phyloP scores from a whole-genome alignment of 2,797 vertebrate species.

The Pitangus sulphuratus region DNA sequence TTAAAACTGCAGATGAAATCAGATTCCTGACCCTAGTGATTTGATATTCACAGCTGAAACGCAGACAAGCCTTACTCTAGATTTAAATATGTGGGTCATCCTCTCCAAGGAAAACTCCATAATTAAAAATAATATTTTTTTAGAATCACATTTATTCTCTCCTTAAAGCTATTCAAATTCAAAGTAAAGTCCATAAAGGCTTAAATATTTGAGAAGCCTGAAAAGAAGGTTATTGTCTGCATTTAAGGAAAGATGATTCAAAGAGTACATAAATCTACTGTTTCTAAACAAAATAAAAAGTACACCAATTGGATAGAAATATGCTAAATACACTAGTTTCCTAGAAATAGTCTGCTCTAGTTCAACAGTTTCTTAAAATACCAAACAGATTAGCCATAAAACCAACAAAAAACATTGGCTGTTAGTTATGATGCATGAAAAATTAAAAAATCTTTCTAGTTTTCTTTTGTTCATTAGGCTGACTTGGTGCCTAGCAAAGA shows the following conservation, averaged over 20 bases:
- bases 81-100: constrained; percentile 10
- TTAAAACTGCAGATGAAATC: constrained; percentile 9
- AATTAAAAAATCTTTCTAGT: background rate
- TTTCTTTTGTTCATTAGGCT: background rate
- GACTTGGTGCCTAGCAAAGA: background rate
- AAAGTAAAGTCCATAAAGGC: background rate
- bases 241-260: background rate
- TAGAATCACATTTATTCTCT: background rate
- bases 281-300: background rate
- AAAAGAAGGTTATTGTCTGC: background rate
- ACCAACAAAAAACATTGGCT: background rate
- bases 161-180: background rate
- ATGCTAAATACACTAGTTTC: background rate
- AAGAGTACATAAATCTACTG: background rate
- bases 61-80: background rate
- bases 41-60: constrained; percentile 25
- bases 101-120: constrained; percentile 25
- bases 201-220: background rate
- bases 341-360: background rate
- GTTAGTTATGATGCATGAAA: background rate
- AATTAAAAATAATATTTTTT: constrained; percentile 12
- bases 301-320: background rate
- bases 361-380: background rate
- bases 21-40: constrained; percentile 9
- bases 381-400: background rate